Evolutionary conservation across 92 coral and sea anemone genomes (phyloP), one percentile per base, ranked within the genome.

Genomic region (Epizoanthus scotinus): DNA sequence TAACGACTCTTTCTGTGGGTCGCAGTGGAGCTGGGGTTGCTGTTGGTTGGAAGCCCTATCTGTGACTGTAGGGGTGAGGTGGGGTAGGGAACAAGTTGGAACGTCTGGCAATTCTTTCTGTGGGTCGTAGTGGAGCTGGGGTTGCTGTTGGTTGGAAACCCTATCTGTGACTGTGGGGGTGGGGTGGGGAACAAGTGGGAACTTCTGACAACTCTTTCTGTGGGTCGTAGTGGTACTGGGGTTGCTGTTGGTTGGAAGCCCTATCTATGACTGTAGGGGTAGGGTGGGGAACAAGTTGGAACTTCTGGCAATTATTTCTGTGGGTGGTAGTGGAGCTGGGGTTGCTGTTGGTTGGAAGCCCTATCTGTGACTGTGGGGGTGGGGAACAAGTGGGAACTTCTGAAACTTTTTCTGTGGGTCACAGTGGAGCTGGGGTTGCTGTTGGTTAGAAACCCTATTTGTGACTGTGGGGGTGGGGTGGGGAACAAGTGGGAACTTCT

Each of bases 201-300:
- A 72, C 83, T 86, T 29, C 86, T 74, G 2, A 82, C 77, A 24
- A 83, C 72, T 40, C 78, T 87, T 82, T 84, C 90, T 36, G 66
- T 87, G 83, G 94, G 91, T 8, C 79, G 97, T 27, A 89, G 97
- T 83, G 97, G 97, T 7, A 91, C 93, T 67, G 97, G 91, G 14
- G 88, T 90, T n/a, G 92, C 88, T 72, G 97, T 92, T 25, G 97
- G 97, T 15, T 90, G 93, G 86, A 87, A 86, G 70, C 93, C 97
- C 13, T 62, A 38, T 3, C 79, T 87, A 15, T 44, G 15, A 44
- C 15, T 44, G 52, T 44, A 9, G 52, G 52, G 52, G 52, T 44
- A 15, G 14, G 52, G 12, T 5, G 42, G 42, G 42, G 42, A n/a
- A 92, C 67, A 80, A 59, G 22, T 92, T 94, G 97, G 84, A 87